phyloP scores from a whole-genome alignment of 1,140 invertebrate genomes.

The Wasmannia auropunctata region DNA sequence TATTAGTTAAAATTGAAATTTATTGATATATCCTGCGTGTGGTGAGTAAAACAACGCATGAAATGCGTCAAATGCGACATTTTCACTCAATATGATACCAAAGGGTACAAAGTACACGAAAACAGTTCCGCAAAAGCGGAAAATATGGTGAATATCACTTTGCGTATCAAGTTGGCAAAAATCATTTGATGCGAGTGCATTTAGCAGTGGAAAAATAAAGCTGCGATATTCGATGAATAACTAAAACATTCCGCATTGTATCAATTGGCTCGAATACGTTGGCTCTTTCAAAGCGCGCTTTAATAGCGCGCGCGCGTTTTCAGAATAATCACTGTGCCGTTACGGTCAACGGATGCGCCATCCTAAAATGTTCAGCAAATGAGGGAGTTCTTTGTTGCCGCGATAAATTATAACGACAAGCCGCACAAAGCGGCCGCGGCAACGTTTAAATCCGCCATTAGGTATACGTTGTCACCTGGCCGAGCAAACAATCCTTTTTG shows the following conservation, averaged over 20 bases:
- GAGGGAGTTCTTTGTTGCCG: constrained; percentile 28
- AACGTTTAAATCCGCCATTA: constrained; percentile 32
- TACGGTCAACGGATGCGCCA: constrained; percentile 1
- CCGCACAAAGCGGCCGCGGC: constrained; percentile 15
- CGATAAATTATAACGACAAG: constrained; percentile 44
- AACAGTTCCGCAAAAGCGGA: background rate
- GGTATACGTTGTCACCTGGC: constrained; percentile 40
- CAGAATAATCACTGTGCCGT: background rate
- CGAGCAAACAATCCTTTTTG: constrained; percentile 43
- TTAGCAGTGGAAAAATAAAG: constrained; percentile 21
- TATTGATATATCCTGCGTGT: background rate
- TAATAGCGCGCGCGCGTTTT: constrained; percentile 3
- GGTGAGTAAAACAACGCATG: background rate
- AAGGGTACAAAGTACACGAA: background rate
- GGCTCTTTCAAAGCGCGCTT: background rate
- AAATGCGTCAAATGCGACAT: constrained; percentile 33
- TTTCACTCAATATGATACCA: constrained; percentile 14
- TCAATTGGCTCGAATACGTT: background rate
- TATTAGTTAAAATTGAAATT: constrained; percentile 38
- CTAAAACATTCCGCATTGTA: constrained; percentile 16
- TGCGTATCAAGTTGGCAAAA: constrained; percentile 25
- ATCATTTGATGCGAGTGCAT: constrained; percentile 16
- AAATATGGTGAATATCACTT: constrained; percentile 14
- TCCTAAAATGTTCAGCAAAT: constrained; percentile 30
- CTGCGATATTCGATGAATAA: constrained; percentile 28